A percentile compares a stretch with the other conserved stretches of the same genome.
Conservation (phyloP, 2,797 vertebrate genomes). For the Notolepis coatsorum region DNA sequence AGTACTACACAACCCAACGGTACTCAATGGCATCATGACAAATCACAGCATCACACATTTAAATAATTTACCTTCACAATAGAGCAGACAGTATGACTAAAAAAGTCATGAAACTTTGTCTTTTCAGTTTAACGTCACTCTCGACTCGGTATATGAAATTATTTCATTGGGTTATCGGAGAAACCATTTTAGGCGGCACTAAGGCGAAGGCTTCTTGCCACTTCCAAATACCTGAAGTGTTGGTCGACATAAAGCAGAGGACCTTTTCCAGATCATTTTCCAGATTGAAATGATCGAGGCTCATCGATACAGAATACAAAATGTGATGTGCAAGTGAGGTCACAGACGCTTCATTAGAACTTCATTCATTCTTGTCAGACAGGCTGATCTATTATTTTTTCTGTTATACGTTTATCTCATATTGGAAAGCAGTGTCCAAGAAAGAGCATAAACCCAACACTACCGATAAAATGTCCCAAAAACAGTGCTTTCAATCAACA, state of each 20-base stretch:
- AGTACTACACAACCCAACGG: conserved; percentile 43
- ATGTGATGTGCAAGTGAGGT: conserved; percentile 18
- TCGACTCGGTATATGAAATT: background rate
- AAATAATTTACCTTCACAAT: conserved; percentile 16
- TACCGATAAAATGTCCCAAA: conserved; percentile 4
- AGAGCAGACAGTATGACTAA: background rate
- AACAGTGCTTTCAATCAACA: conserved; percentile 27
- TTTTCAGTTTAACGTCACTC: background rate
- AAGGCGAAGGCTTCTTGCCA: background rate
- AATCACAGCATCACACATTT: conserved; percentile 9
- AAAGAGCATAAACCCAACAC: conserved; percentile 11
- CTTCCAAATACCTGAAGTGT: background rate
- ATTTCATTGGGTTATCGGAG: background rate
- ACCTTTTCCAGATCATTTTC: conserved; percentile 18
- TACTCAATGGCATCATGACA: conserved; percentile 8
- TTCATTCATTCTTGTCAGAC: background rate
- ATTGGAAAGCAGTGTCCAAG: background rate
- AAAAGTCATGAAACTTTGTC: background rate
- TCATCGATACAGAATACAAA: conserved; percentile 2
- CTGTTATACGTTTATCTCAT: background rate
- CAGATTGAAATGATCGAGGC: conserved; percentile 4
- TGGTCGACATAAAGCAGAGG: background rate
- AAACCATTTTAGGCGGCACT: background rate
- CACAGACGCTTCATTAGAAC: background rate
- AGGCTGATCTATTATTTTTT: background rate